Conservation (phyloP, 2,888 invertebrate genomes). For the Hesperia comma region DNA sequence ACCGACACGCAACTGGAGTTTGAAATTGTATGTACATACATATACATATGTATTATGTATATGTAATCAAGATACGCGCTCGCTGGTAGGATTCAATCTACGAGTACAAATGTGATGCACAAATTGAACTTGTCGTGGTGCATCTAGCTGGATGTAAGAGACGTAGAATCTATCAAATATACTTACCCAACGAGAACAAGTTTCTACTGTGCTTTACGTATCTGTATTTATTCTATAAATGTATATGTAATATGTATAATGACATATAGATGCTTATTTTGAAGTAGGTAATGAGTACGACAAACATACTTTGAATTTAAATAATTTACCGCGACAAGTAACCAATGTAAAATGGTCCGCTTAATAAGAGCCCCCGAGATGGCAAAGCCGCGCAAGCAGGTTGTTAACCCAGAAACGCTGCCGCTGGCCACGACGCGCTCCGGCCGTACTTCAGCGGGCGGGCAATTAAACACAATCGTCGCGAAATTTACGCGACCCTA, state of each 20-base stretch:
- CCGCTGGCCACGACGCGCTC: background rate
- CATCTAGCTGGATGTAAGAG: slow-evolving; percentile 5
- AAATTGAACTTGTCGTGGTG: slow-evolving; percentile 30
- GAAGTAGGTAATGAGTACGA: no score
- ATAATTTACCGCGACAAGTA: background rate
- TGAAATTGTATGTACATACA: no score
- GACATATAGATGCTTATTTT: no score
- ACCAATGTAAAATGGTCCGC: background rate
- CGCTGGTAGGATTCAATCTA: slow-evolving; percentile 26
- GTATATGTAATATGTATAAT: background rate
- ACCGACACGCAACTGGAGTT: slow-evolving; percentile 9
- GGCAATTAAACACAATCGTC: slow-evolving; percentile 24
- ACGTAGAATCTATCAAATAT: slow-evolving; percentile 1
- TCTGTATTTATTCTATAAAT: background rate
- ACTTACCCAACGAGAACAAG: background rate
- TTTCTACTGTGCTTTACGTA: background rate
- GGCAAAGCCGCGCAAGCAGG: slow-evolving; percentile 7
- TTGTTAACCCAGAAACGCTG: slow-evolving; percentile 30
- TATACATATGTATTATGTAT: no score
- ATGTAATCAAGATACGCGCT: slow-evolving; percentile 17
- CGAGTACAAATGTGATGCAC: slow-evolving; percentile 4
- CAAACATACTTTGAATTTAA: no score
- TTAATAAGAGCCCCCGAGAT: slow-evolving; percentile 20
- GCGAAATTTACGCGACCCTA: slow-evolving; percentile 17
- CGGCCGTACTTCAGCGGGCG: slow-evolving; percentile 8